phyloP scores from a whole-genome alignment of 2,797 vertebrate species.

The Falco peregrinus region DNA sequence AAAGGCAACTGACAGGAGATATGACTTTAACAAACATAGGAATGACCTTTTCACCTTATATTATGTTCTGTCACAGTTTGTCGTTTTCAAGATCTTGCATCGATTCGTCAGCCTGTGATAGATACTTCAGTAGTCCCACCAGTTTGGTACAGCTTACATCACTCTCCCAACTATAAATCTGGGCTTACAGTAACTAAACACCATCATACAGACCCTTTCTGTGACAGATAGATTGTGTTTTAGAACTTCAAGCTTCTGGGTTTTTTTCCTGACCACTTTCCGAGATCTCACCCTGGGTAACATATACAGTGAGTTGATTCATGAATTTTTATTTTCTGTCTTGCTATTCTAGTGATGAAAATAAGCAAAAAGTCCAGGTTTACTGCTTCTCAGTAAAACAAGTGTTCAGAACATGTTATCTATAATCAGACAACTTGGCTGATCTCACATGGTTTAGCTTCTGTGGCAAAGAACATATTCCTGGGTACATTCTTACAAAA shows the following conservation, averaged over 20 bases:
- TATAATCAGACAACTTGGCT: not conserved
- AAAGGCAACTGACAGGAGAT: not conserved
- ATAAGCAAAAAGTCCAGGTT: not conserved
- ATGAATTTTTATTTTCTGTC: not conserved
- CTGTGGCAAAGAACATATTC: not conserved
- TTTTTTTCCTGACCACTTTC: not conserved
- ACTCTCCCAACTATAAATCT: not conserved
- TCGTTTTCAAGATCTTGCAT: not conserved
- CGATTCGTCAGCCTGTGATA: not conserved
- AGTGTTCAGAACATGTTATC: not conserved
- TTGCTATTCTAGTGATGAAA: not conserved
- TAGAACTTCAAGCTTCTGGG: not conserved
- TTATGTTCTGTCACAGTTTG: not conserved
- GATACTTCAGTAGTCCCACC: not conserved
- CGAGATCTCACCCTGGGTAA: not conserved
- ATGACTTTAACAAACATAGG: not conserved
- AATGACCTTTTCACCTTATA: not conserved
- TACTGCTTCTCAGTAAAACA: not conserved
- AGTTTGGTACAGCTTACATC: not conserved
- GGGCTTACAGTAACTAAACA: not conserved
- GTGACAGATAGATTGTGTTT: not conserved
- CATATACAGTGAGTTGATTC: rapidly evolving
- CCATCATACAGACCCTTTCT: not conserved
- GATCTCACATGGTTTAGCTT: rapidly evolving
- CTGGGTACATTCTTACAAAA: not conserved